These are phyloP conservation scores for Diplosoma virens DNA, from an alignment of 23 tunicate genomes.

Conservation along the genomic window DNA sequence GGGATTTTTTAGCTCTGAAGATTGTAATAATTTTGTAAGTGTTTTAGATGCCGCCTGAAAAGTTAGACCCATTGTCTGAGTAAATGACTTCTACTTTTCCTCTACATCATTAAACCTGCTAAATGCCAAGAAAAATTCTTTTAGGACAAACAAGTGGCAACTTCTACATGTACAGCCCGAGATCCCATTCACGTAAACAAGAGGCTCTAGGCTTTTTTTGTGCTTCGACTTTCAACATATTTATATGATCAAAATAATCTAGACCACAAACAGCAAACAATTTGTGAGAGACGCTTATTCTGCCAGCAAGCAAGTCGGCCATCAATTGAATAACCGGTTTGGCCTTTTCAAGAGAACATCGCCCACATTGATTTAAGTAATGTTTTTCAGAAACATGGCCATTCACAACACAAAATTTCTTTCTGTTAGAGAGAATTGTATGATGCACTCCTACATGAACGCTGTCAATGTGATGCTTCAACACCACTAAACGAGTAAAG, in stretches of 20 bases:
- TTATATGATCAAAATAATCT: not conserved
- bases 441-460: not conserved
- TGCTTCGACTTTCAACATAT: not conserved
- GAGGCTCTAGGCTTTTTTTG: not conserved
- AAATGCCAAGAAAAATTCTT: not conserved
- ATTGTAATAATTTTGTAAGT: not conserved
- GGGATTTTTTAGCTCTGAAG: not conserved
- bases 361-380: not conserved
- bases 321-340: not conserved
- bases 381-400: not conserved
- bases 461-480: not conserved
- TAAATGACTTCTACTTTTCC: not conserved
- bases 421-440: not conserved
- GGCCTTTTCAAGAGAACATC: not conserved
- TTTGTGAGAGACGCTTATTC: not conserved
- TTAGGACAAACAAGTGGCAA: not conserved
- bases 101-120: not conserved
- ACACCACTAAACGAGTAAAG: not conserved
- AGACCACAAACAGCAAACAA: not conserved
- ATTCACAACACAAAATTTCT: not conserved
- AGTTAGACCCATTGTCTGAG: not conserved
- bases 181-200: not conserved
- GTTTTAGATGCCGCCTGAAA: not conserved
- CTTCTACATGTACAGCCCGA: not conserved
- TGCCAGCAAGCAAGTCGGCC: not conserved